Evolutionary conservation across 2,888 invertebrate genomes (phyloP).

Genomic region (Galerucella calmariensis): DNA sequence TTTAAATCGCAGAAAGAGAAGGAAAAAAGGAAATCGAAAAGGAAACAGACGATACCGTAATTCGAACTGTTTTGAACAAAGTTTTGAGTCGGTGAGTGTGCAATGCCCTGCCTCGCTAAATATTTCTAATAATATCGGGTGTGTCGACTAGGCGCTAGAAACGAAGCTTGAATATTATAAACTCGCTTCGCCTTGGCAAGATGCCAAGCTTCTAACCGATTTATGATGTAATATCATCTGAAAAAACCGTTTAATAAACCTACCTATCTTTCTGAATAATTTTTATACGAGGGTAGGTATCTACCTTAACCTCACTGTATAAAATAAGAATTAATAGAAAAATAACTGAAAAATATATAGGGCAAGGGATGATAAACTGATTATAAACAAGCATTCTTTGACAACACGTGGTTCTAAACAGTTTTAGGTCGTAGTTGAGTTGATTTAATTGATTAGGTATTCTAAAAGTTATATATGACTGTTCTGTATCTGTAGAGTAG

Average conservation of each 20-base stretch:
- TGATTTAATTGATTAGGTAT: too few relatives aligned
- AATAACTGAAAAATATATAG: too few relatives aligned
- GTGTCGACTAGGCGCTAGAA: constrained; percentile 12
- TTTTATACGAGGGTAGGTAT: background rate
- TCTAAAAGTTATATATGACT: too few relatives aligned
- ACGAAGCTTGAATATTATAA: background rate
- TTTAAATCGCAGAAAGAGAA: constrained; percentile 12
- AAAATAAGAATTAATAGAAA: background rate
- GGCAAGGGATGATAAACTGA: too few relatives aligned
- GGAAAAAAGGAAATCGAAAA: constrained; percentile 11
- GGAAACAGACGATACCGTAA: constrained; percentile 8
- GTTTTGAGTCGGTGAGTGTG: constrained; percentile 1
- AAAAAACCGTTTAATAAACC: constrained; percentile 1
- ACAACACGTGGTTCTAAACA: too few relatives aligned
- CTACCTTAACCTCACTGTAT: background rate
- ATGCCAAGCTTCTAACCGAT: constrained; percentile 16
- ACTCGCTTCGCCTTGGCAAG: background rate
- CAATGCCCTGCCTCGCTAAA: constrained; percentile 8
- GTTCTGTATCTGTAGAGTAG: too few relatives aligned
- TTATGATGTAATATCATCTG: constrained; percentile 11
- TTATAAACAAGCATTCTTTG: too few relatives aligned
- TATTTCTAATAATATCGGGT: constrained; percentile 20
- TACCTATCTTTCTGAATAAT: background rate
- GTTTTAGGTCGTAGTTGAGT: too few relatives aligned
- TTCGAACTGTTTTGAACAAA: constrained; percentile 10